phyloP scores from a whole-genome alignment of 2,888 invertebrate species.

The Drosophila prolongata region DNA sequence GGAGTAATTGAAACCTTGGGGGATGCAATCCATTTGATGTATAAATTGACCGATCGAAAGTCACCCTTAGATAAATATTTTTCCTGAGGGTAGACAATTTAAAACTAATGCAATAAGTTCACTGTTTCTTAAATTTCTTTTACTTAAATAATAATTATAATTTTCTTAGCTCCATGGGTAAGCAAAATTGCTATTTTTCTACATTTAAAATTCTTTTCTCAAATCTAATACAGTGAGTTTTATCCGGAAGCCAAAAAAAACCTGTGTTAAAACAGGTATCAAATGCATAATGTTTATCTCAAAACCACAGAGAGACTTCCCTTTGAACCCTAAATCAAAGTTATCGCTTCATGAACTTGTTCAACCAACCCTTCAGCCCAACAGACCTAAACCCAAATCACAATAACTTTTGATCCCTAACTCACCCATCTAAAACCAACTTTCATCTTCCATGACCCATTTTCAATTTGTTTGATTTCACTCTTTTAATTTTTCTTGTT shows the following conservation, averaged over 20 bases:
- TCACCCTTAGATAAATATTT: conserved; percentile 13
- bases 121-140: not conserved
- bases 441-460: conserved; percentile 13
- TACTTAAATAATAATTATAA: too few species aligned
- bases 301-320: not conserved
- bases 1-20: conserved; percentile 55
- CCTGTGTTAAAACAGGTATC: not conserved
- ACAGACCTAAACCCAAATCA: conserved; percentile 13
- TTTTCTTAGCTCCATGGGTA: too few species aligned
- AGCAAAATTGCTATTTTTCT: too few species aligned
- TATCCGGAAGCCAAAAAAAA: too few species aligned
- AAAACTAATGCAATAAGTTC: conserved; percentile 7
- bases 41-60: conserved; percentile 36
- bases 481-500: conserved; percentile 41
- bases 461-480: conserved; percentile 37
- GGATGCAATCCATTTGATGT: conserved; percentile 7
- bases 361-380: conserved; percentile 1
- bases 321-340: conserved; percentile 14
- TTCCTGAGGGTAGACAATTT: conserved; percentile 4
- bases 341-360: not conserved
- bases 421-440: not conserved
- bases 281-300: not conserved
- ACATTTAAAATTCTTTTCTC: too few species aligned
- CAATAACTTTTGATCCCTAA: conserved; percentile 11
- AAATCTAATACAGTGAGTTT: too few species aligned